A percentile compares a stretch with the other conserved stretches of the same genome.
Evolutionary conservation across 1,140 invertebrate genomes (phyloP).

Genomic region (Cyrtorhinus lividipennis): DNA sequence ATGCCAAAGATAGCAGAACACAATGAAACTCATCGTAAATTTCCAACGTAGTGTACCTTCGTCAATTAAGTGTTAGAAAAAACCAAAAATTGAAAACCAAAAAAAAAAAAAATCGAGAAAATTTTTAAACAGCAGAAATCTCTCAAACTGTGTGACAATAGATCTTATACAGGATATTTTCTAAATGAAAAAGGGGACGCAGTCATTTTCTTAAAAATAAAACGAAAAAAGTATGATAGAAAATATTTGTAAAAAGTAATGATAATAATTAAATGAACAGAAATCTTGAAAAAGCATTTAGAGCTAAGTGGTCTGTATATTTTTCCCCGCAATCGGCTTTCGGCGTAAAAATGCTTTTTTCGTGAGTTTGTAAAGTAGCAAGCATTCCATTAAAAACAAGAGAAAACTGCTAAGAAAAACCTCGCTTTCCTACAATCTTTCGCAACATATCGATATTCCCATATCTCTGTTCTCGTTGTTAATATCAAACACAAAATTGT

Average conservation of each 20-base stretch:
- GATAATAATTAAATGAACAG: background rate
- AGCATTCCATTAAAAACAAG: background rate
- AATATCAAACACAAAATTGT: background rate
- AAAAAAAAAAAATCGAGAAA: conserved; percentile 7
- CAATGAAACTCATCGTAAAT: no score
- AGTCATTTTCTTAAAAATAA: background rate
- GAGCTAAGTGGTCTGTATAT: background rate
- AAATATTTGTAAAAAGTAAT: background rate
- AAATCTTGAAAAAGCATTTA: background rate
- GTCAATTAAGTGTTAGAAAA: conserved; percentile 22
- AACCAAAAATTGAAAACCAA: conserved; percentile 12
- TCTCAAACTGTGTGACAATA: conserved; percentile 23
- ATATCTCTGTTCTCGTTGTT: background rate
- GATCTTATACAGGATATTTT: conserved; percentile 24
- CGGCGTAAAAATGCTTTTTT: background rate
- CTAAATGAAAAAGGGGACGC: conserved; percentile 8
- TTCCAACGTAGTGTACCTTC: conserved; percentile 15
- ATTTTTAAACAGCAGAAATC: conserved; percentile 1
- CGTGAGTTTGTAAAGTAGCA: background rate
- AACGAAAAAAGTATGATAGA: background rate
- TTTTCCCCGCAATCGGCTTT: conserved; percentile 2
- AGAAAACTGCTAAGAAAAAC: background rate
- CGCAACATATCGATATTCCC: background rate
- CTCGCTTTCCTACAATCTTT: background rate
- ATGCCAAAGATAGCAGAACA: no score